Conservation (phyloP, 2,888 invertebrate genomes). For the Meiosimyza platycephala region DNA sequence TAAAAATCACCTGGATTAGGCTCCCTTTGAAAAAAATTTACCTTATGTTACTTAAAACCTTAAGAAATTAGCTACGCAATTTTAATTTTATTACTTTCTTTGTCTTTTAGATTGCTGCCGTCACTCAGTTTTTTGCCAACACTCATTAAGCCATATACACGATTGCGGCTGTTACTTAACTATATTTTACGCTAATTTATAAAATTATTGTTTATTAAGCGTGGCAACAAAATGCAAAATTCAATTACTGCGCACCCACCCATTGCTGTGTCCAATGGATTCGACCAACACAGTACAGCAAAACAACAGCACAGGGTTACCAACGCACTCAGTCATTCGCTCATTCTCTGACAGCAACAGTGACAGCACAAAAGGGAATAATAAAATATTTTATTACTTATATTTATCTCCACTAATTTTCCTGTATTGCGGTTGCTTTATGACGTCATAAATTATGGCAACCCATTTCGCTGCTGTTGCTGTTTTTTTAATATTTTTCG, state of each 20-base stretch:
- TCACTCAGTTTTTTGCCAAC: too few relatives aligned
- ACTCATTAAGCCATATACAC: too few relatives aligned
- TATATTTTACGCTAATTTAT: not conserved
- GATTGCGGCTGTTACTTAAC: too few relatives aligned
- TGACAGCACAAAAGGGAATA: conserved; percentile 30
- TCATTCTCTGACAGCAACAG: not conserved
- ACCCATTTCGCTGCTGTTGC: not conserved
- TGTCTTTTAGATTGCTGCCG: too few relatives aligned
- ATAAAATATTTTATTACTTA: conserved; percentile 35
- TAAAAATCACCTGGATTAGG: too few relatives aligned
- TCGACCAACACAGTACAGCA: not conserved
- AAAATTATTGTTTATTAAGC: conserved; percentile 12
- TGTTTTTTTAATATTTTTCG: not conserved
- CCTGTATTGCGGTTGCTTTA: conserved; percentile 29
- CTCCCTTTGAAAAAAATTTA: too few relatives aligned
- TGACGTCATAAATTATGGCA: conserved; percentile 32
- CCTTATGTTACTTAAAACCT: too few relatives aligned
- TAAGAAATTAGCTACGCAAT: too few relatives aligned
- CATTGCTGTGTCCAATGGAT: not conserved
- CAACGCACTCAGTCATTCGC: too few relatives aligned
- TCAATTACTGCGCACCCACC: conserved; percentile 26
- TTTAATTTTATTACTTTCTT: too few relatives aligned
- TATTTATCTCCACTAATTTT: conserved; percentile 32
- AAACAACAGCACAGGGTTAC: too few relatives aligned
- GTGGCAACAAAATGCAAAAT: conserved; percentile 28